phyloP scores from a whole-genome alignment of 1,140 invertebrate species.

The Aphelinus atriplicis region DNA sequence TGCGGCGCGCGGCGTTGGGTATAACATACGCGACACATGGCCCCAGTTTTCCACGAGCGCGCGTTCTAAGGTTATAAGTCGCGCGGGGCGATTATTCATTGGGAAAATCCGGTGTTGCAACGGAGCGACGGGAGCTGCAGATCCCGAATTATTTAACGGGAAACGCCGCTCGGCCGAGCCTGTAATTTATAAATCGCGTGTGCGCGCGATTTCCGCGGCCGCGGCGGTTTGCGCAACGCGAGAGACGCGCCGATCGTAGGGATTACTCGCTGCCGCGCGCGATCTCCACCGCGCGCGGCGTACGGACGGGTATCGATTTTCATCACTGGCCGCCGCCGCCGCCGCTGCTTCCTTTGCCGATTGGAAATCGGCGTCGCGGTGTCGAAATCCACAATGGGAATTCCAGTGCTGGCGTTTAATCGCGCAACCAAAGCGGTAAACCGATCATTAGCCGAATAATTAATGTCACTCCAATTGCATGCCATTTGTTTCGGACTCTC shows the following conservation, averaged over 20 bases:
- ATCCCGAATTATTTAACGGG: no score
- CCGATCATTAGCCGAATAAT: no score
- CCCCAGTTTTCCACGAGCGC: no score
- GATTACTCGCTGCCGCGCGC: not conserved
- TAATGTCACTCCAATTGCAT: no score
- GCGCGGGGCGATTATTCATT: constrained; percentile 2
- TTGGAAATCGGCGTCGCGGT: not conserved
- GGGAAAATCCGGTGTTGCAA: not conserved
- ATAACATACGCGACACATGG: no score
- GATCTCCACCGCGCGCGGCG: no score
- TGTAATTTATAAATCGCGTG: constrained; percentile 21
- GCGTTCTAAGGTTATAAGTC: no score
- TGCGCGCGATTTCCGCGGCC: constrained; percentile 11
- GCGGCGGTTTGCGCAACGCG: constrained; percentile 30
- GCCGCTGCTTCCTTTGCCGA: constrained; percentile 17
- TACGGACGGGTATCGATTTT: constrained; percentile 16
- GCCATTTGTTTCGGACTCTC: no score
- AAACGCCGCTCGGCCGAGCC: not conserved
- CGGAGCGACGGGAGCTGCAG: no score
- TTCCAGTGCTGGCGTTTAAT: not conserved
- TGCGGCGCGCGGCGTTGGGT: no score
- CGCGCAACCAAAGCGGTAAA: no score
- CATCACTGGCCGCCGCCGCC: not conserved
- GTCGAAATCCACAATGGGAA: constrained; percentile 11
- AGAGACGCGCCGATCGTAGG: not conserved